phyloP scores from a whole-genome alignment of 2,888 invertebrate species.

The Thymelicus acteon region DNA sequence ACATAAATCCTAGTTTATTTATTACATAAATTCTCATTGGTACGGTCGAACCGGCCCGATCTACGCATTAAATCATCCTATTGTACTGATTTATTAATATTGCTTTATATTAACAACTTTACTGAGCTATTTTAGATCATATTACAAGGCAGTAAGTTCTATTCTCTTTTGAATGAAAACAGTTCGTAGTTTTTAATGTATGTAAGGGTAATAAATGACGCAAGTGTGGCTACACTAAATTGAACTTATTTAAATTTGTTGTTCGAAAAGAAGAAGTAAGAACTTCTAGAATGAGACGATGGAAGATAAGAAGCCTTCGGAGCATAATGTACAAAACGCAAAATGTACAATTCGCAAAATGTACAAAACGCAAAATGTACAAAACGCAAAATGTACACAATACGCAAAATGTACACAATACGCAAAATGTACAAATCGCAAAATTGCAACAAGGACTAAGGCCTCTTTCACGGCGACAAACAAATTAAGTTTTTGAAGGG shows the following conservation, averaged over 20 bases:
- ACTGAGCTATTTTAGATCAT: slow-evolving; percentile 1
- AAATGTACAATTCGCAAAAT: no score
- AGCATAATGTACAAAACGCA: no score
- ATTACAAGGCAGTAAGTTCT: not conserved
- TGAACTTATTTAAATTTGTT: slow-evolving; percentile 5
- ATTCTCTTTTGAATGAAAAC: not conserved
- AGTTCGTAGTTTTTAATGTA: not conserved
- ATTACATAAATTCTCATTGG: slow-evolving; percentile 28
- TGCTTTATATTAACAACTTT: slow-evolving; percentile 15
- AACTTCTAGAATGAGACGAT: no score
- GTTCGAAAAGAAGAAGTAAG: not conserved
- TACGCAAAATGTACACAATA: no score
- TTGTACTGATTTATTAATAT: slow-evolving; percentile 34
- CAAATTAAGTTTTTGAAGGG: no score
- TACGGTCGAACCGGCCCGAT: slow-evolving; percentile 16
- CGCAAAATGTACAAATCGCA: no score
- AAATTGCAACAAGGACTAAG: no score
- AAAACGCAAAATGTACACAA: no score
- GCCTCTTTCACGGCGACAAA: no score
- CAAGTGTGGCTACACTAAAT: slow-evolving; percentile 4
- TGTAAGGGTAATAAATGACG: not conserved
- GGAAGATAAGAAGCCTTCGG: no score
- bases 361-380: no score
- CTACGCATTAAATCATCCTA: slow-evolving; percentile 30
- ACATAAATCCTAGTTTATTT: slow-evolving; percentile 36